These are phyloP conservation scores for Trissonchulus latispiculum DNA, from an alignment of 2,888 invertebrate genomes.

Conservation along the genomic window DNA sequence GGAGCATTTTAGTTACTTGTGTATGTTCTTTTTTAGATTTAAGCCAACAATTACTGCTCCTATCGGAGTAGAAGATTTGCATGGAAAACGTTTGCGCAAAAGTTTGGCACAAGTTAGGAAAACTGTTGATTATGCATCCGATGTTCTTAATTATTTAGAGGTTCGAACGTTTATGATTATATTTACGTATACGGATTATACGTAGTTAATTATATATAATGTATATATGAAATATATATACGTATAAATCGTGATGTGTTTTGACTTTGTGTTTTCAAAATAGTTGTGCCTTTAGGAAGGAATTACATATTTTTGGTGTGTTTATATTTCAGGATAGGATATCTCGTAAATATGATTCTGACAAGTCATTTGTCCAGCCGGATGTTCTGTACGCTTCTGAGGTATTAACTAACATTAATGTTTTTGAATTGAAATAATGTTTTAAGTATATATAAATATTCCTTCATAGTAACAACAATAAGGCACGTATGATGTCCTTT, in stretches of 20 bases:
- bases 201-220: neutral
- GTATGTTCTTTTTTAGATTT: conserved; percentile 17
- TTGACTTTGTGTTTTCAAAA: no score
- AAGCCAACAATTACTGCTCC: conserved; percentile 20
- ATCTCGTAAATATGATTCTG: conserved; percentile 87
- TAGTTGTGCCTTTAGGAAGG: no score
- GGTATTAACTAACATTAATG: neutral
- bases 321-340: conserved; percentile 62
- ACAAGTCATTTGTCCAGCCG: conserved; percentile 77
- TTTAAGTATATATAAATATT: no score
- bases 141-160: conserved; percentile 37
- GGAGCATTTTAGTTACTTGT: no score
- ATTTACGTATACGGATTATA: no score
- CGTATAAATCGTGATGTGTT: no score
- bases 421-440: neutral
- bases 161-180: no score
- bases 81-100: conserved; percentile 39
- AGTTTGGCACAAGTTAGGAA: conserved; percentile 41
- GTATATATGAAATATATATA: neutral
- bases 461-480: neutral
- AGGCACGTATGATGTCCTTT: neutral
- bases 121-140: conserved; percentile 40
- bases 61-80: no score
- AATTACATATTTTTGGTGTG: neutral
- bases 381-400: conserved; percentile 69